phyloP scores from a whole-genome alignment of 2,888 invertebrate species.

The Catocala nupta region DNA sequence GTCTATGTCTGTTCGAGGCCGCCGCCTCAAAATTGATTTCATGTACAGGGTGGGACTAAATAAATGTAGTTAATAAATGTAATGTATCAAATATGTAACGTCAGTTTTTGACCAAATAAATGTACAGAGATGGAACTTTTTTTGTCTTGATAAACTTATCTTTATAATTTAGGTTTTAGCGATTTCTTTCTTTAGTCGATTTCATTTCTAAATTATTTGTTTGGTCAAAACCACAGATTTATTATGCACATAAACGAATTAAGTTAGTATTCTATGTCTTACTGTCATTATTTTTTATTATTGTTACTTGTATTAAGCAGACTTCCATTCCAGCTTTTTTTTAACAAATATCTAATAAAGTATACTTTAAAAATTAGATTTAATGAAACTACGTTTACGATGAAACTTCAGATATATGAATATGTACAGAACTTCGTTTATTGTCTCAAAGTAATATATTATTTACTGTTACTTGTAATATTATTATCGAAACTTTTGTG shows the following conservation, averaged over 20 bases:
- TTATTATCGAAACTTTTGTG: slow-evolving; percentile 10
- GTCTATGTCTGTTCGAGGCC: slow-evolving; percentile 11
- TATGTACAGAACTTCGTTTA: slow-evolving; percentile 51
- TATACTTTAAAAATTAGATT: slow-evolving; percentile 38
- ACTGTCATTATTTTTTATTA: slow-evolving; percentile 37
- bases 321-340: slow-evolving; percentile 55
- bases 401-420: slow-evolving; percentile 40
- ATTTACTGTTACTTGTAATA: slow-evolving; percentile 40
- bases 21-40: slow-evolving; percentile 35
- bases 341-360: slow-evolving; percentile 33
- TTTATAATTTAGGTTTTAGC: too few relatives aligned
- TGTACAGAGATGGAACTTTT: not conserved
- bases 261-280: slow-evolving; percentile 27
- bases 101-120: slow-evolving; percentile 43
- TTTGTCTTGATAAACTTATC: too few relatives aligned
- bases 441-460: slow-evolving; percentile 57
- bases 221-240: slow-evolving; percentile 37
- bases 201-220: slow-evolving; percentile 16
- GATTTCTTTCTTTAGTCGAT: too few relatives aligned
- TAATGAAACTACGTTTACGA: slow-evolving; percentile 26
- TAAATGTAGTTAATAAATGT: slow-evolving; percentile 42
- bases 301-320: slow-evolving; percentile 42
- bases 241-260: slow-evolving; percentile 35
- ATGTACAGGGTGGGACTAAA: slow-evolving; percentile 56
- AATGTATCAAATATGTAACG: slow-evolving; percentile 31